Percentiles rank a stretch among this genome's conserved stretches.
phyloP scores from a whole-genome alignment of 2,888 invertebrate genomes.

The Lepidocyrtinus sp. region DNA sequence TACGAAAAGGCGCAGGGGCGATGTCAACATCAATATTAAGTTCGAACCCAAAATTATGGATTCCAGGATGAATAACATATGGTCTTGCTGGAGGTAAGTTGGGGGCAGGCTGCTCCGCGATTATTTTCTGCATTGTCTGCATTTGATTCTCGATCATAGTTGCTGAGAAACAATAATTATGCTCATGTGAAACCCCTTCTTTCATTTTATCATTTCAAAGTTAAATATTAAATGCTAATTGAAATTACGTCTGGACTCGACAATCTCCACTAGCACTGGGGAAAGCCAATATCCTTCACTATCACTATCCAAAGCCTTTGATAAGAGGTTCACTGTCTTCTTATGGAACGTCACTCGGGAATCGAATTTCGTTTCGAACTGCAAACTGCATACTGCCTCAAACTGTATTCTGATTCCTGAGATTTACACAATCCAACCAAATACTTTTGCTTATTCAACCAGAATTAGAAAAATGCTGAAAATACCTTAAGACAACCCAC shows the following conservation, averaged over 20 bases:
- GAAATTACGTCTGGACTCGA: slow-evolving; percentile 52
- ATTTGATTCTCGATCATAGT: slow-evolving; percentile 47
- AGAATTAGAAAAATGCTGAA: too few species aligned
- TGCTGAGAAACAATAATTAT: slow-evolving; percentile 18
- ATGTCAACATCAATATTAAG: slow-evolving; percentile 34
- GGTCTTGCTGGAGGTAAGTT: slow-evolving; percentile 46
- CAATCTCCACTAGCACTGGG: slow-evolving; percentile 42
- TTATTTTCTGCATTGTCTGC: slow-evolving; percentile 36
- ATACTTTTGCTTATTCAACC: too few species aligned
- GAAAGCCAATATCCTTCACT: slow-evolving; percentile 56
- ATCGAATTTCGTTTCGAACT: slow-evolving; percentile 57
- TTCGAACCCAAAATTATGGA: slow-evolving; percentile 57
- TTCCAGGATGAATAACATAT: slow-evolving; percentile 50
- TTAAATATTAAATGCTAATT: not conserved
- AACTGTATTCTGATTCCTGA: slow-evolving; percentile 52
- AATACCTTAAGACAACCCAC: too few species aligned
- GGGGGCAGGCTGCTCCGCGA: slow-evolving; percentile 46
- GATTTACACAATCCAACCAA: slow-evolving; percentile 11
- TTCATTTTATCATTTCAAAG: too few species aligned
- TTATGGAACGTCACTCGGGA: slow-evolving; percentile 52
- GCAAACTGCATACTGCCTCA: slow-evolving; percentile 47
- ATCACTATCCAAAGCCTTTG: slow-evolving; percentile 46
- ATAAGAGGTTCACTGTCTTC: slow-evolving; percentile 35
- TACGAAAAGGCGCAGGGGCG: slow-evolving; percentile 50
- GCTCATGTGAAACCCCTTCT: too few species aligned